Evolutionary conservation across 2,888 invertebrate genomes (phyloP).

Genomic region (Urechis unicinctus): DNA sequence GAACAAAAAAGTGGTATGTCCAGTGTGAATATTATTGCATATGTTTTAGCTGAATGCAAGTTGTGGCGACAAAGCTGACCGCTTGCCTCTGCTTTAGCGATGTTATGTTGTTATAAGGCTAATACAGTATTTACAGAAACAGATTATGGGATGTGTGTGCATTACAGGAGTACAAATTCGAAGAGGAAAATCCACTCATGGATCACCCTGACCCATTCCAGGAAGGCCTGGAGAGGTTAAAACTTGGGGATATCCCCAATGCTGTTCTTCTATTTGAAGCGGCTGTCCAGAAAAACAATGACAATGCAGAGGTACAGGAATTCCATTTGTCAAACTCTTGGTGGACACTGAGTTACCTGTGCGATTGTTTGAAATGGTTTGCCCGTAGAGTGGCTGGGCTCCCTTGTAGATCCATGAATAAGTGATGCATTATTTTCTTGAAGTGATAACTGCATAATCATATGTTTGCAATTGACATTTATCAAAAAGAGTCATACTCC

Average conservation of each 20-base stretch:
- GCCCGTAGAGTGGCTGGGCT: not conserved
- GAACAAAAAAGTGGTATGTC: too few relatives aligned
- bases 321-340: not conserved
- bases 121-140: not conserved
- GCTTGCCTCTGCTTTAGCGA: not conserved
- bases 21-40: too few relatives aligned
- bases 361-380: not conserved
- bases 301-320: slow-evolving; percentile 63
- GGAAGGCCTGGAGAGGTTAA: slow-evolving; percentile 75
- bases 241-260: slow-evolving; percentile 84
- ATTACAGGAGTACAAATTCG: slow-evolving; percentile 67
- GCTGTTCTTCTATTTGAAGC: slow-evolving; percentile 96
- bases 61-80: too few relatives aligned
- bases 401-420: too few relatives aligned
- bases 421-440: too few relatives aligned
- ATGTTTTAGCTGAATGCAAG: too few relatives aligned
- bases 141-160: not conserved
- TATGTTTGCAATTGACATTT: too few relatives aligned
- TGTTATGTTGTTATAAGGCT: not conserved
- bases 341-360: not conserved
- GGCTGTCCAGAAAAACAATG: slow-evolving; percentile 75
- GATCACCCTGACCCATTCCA: slow-evolving; percentile 65
- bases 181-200: slow-evolving; percentile 77
- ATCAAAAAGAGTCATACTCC: too few relatives aligned
- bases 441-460: too few relatives aligned